Evolutionary conservation across 2,797 vertebrate genomes (phyloP), one percentile per base, ranked within the genome.

Genomic region (Gouania willdenowi): DNA sequence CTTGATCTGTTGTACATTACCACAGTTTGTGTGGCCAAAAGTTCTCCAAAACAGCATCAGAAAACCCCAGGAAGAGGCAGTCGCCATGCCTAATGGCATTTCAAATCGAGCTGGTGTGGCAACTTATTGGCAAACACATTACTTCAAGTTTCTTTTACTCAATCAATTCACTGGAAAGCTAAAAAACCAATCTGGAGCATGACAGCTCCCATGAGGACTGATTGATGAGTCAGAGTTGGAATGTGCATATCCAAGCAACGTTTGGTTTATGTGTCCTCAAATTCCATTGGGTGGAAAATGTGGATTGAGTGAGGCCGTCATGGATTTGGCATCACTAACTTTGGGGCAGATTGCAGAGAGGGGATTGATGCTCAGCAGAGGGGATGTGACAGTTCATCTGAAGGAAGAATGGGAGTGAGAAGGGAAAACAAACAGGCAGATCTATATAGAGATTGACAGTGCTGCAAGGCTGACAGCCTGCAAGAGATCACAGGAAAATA

Each of bases 361-460:
- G 55, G 78, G 83, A 86, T 86, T 87, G 85, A 89, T 89, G 77
- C 78, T 82, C 71, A 66, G 51, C 44, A 70, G 72, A 81, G 65
- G 75, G 66, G 75, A 83, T 80, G 80, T 85, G 87, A 87, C 84
- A 85, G 78, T 81, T 84, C 82, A 84, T 87, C 81, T 85, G 75
- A 79, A 77, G 77, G 66, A 82, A 81, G 79, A 79, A 85, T 79
- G 74, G 48, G 53, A 74, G 66, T 50, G 66, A 79, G 79, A 68
- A 42, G 58, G 56, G 31, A 65, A 82, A 83, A 82, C 68, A 83
- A 75, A 80, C 63, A 67, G 65, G 56, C 68, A 81, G 75, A 82
- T 85, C 90, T 78, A 89, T 87, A 90, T 80, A 76, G 71, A 70
- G 73, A 77, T 66, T 83, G 75, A 87, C 76, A 66, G 75, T 48